Percentiles rank a stretch among this genome's conserved stretches.
phyloP scores from a whole-genome alignment of 2,797 vertebrate species.

The Bucorvus abyssinicus region DNA sequence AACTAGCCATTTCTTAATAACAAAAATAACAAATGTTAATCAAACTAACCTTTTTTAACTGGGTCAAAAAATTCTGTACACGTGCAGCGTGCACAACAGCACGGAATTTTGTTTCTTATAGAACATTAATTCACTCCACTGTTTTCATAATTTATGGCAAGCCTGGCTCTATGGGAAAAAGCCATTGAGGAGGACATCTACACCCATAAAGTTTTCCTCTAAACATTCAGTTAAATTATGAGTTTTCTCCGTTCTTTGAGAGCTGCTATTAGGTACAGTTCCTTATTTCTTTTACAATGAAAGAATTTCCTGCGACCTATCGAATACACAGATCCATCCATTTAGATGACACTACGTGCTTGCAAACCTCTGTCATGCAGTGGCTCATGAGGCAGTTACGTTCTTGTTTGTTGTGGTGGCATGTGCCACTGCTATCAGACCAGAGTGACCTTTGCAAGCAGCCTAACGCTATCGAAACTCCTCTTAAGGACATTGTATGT shows the following conservation, averaged over 20 bases:
- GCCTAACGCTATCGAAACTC: not conserved
- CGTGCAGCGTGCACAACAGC: not conserved
- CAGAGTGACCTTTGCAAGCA: not conserved
- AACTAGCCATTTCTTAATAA: constrained; percentile 56
- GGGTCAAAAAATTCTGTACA: not conserved
- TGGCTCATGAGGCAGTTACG: not conserved
- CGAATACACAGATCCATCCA: not conserved
- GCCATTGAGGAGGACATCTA: not conserved
- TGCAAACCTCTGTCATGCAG: not conserved
- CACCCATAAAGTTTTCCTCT: not conserved
- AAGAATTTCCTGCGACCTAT: not conserved
- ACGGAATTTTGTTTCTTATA: not conserved
- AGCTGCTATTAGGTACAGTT: not conserved
- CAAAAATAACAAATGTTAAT: constrained; percentile 70
- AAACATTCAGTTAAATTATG: not conserved
- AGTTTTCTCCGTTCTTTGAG: not conserved
- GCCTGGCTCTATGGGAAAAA: not conserved
- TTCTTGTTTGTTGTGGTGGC: not conserved
- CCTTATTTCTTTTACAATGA: not conserved
- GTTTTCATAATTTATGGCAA: not conserved
- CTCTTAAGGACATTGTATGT: not conserved
- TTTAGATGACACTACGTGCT: not conserved
- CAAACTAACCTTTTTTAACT: constrained; percentile 58
- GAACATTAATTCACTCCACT: not conserved
- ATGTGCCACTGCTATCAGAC: not conserved